Base-by-base conservation (phyloP, 2,888 invertebrate genomes). In the Sycophila texana region DNA sequence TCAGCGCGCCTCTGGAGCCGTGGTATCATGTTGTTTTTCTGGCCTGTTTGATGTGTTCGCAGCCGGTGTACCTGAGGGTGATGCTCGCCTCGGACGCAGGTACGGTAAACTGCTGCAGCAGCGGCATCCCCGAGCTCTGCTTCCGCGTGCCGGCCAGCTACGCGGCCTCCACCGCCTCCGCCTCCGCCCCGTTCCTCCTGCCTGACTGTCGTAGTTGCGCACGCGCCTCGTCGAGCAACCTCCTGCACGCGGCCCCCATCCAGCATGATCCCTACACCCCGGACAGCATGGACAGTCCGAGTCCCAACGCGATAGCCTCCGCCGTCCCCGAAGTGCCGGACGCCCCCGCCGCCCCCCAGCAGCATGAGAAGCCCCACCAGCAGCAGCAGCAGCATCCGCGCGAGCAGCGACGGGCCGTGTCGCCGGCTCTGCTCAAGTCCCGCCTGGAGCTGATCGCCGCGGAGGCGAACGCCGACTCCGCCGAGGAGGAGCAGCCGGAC, bases 11-110 rank as follows among this genome's bases (percentile, higher is more conserved):
- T 10, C 39, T 39, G 39, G 39, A 39, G 39, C 39, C 39, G 39
- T 20, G 20, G 51, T 39, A 39, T 39, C 39, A 39, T 39, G 39
- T 39, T 39, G 39, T 39, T 39, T 39, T 10, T 39, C 39, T 39
- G 39, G 7, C 39, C 39, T 39, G 39, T 39, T 39, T 39, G 39
- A 39, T 39, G 39, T 39, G 39, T 39, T 39, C 39, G 39, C 94
- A 96, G 96, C 96, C 96, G 87, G 95, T 96, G 91, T 96, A 94
- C 92, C 92, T 96, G 85, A 94, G 93, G 88, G 92, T 94, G 91
- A 91, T 93, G 91, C 93, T 96, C 85, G 93, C 93, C 88, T 91
- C 92, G 87, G 94, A 95, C 89, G 93, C 95, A 96, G 96, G 96
- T 96, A 95, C 92, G 91, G 91, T 94, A 90, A 91, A 91, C 88